phyloP scores from a whole-genome alignment of 2,113 vertebrate species.

The Channa argus region DNA sequence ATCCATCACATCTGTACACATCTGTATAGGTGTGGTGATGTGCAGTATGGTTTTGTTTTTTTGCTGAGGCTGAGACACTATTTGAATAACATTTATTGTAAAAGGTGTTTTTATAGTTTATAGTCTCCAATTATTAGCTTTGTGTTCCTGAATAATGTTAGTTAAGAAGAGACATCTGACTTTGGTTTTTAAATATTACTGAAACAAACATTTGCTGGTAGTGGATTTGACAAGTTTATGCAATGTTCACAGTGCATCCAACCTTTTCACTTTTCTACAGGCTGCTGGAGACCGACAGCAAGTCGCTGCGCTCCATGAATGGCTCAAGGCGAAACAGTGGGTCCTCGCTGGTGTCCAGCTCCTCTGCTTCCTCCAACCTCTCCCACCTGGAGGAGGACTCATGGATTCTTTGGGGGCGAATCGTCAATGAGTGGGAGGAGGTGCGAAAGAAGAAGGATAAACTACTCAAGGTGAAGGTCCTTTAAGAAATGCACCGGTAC shows the following conservation, averaged over 20 bases:
- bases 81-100: too few relatives aligned
- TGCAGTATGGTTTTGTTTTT: background rate
- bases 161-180: background rate
- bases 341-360: constrained; percentile 97
- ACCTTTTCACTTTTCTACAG: constrained; percentile 71
- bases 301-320: constrained; percentile 95
- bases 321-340: constrained; percentile 97
- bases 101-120: background rate
- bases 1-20: background rate
- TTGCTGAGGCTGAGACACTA: too few relatives aligned
- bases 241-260: background rate
- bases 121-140: background rate
- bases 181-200: background rate
- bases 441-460: constrained; percentile 98
- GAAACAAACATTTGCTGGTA: background rate
- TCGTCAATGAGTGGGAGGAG: constrained; percentile 99
- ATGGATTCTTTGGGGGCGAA: constrained; percentile 97
- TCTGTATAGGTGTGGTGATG: background rate
- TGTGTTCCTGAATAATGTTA: background rate
- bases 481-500: too few relatives aligned
- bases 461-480: constrained; percentile 91
- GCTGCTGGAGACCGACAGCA: constrained; percentile 96
- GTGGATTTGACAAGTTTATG: background rate
- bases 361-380: constrained; percentile 97
- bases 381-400: constrained; percentile 98